Percentiles rank a stretch among this genome's conserved stretches.
Conservation (phyloP, 2,113 vertebrate genomes). For the Halichoerus grypus region DNA sequence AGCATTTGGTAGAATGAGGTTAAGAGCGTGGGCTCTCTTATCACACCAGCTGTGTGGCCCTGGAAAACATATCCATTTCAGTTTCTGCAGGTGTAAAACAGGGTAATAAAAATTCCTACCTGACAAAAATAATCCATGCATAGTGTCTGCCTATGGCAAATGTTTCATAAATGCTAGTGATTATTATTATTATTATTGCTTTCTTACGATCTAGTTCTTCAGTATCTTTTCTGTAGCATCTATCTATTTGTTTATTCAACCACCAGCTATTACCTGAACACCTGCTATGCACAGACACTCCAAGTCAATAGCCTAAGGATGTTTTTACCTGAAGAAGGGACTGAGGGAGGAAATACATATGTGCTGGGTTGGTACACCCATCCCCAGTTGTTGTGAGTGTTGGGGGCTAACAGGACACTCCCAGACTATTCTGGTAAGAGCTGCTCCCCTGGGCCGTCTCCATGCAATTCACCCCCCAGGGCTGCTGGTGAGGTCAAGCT, state of each 20-base stretch:
- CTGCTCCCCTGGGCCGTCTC: neutral
- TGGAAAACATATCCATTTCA: neutral
- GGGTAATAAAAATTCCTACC: neutral
- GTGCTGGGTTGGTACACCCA: accelerated
- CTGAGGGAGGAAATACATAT: neutral
- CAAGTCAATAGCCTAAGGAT: neutral
- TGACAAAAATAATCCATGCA: neutral
- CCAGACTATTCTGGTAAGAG: neutral
- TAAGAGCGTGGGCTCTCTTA: neutral
- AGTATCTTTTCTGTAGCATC: neutral
- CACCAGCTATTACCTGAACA: neutral
- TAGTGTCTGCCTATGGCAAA: neutral
- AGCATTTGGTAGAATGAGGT: neutral
- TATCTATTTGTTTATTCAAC: neutral
- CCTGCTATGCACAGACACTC: neutral
- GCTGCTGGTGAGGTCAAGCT: neutral
- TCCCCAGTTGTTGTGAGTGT: neutral
- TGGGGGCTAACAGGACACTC: neutral
- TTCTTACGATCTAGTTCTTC: neutral
- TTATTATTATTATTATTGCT: neutral
- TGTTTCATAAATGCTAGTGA: neutral
- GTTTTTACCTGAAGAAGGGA: neutral
- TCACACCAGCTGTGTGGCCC: neutral
- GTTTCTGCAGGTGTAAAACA: neutral
- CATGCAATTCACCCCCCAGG: neutral